A percentile compares a stretch with the other conserved stretches of the same genome.
Conservation (phyloP, 2,113 vertebrate genomes). For the Uropsilus gracilis region DNA sequence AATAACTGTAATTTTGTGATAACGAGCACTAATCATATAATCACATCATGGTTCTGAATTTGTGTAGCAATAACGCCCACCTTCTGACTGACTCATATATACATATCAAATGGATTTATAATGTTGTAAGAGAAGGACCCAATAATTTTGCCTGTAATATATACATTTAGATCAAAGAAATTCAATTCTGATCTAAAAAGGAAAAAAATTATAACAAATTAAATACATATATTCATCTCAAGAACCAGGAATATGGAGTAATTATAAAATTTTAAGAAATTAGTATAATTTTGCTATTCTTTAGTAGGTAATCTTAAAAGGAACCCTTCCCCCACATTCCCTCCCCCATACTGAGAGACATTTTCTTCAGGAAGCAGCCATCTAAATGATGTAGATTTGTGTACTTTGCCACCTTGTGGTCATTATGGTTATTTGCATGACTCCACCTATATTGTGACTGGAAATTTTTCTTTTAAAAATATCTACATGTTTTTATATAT, state of each 20-base stretch:
- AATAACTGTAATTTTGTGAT: constrained; percentile 72
- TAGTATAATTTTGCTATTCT: constrained; percentile 57
- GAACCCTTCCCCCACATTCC: neutral
- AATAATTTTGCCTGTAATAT: constrained; percentile 67
- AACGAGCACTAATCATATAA: constrained; percentile 68
- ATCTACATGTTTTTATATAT: neutral
- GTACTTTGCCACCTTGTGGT: constrained; percentile 86
- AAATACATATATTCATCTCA: constrained; percentile 46
- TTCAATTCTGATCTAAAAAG: constrained; percentile 48
- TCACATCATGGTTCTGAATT: constrained; percentile 69
- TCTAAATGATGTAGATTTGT: constrained; percentile 70
- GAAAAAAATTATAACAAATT: constrained; percentile 60
- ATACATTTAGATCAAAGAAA: constrained; percentile 57
- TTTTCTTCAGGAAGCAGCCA: neutral
- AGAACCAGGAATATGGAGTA: constrained; percentile 56
- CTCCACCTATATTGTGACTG: neutral
- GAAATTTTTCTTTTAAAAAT: neutral
- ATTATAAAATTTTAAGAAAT: constrained; percentile 65
- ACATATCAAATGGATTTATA: constrained; percentile 49
- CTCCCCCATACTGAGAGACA: neutral
- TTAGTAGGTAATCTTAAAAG: constrained; percentile 30
- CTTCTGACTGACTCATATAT: constrained; percentile 42
- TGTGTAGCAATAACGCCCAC: constrained; percentile 49
- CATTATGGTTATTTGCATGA: constrained; percentile 56
- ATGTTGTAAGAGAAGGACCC: constrained; percentile 18